Evolutionary conservation across 2,888 invertebrate genomes (phyloP).

Genomic region (Trilocha varians): DNA sequence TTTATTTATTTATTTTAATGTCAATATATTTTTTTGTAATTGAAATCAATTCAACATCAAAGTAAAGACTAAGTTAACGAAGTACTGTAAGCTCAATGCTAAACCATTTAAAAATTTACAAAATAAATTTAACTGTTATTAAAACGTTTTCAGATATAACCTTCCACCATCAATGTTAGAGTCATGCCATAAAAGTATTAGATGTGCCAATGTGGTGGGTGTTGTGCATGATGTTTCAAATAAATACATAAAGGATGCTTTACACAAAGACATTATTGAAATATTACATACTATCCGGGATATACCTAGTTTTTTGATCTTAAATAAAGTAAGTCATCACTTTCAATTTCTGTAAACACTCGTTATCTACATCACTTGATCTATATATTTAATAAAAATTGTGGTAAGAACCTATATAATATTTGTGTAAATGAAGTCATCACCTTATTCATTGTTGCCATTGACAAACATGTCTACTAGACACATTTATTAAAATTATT

Average conservation of each 20-base stretch:
- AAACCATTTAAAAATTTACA: no score
- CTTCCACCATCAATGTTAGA: conserved; percentile 54
- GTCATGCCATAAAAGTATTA: conserved; percentile 74
- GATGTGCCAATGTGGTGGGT: conserved; percentile 85
- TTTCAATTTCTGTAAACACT: neutral
- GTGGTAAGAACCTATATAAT: no score
- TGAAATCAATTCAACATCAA: no score
- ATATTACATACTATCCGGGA: conserved; percentile 76
- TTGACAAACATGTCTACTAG: neutral
- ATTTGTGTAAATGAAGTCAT: no score
- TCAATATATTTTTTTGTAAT: no score
- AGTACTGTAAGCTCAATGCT: no score
- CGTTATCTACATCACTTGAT: no score
- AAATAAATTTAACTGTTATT: neutral
- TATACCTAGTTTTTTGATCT: conserved; percentile 81
- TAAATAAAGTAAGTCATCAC: conserved; percentile 83
- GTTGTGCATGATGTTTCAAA: conserved; percentile 90
- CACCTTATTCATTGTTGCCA: no score
- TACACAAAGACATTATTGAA: conserved; percentile 80
- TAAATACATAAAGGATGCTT: conserved; percentile 75
- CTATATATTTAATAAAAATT: no score
- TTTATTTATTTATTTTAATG: no score
- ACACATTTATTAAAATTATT: neutral
- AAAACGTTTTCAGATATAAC: conserved; percentile 37
- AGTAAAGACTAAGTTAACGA: no score